phyloP scores from a whole-genome alignment of 1,140 invertebrate species.

The Megalopta genalis region DNA sequence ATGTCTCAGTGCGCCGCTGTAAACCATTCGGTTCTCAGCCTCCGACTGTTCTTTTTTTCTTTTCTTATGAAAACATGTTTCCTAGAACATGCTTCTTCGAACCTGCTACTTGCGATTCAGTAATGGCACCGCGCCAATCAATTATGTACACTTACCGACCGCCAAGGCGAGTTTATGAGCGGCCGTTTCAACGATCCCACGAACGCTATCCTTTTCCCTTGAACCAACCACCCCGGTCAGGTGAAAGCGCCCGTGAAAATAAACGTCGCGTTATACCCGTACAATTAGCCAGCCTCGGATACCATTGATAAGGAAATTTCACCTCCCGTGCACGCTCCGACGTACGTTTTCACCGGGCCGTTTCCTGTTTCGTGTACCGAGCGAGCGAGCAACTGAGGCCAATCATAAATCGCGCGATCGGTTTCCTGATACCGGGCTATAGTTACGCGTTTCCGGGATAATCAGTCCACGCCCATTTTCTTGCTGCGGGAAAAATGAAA shows the following conservation, averaged over 20 bases:
- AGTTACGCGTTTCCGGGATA: slow-evolving; percentile 28
- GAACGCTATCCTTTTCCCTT: neutral
- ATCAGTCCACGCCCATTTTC: slow-evolving; percentile 19
- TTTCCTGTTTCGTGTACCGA: slow-evolving; percentile 2
- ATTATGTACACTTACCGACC: too few relatives aligned
- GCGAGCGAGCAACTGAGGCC: neutral
- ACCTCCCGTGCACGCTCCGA: slow-evolving; percentile 3
- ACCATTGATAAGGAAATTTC: slow-evolving; percentile 31
- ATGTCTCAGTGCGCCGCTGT: too few relatives aligned
- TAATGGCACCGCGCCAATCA: too few relatives aligned
- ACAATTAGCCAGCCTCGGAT: neutral
- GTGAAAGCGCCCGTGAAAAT: slow-evolving; percentile 14
- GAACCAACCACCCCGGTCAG: neutral
- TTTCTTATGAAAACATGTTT: too few relatives aligned
- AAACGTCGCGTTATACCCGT: neutral
- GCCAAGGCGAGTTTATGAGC: too few relatives aligned
- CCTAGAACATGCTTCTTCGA: too few relatives aligned
- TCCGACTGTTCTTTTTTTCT: too few relatives aligned
- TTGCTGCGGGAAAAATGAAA: slow-evolving; percentile 2
- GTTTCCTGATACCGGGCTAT: slow-evolving; percentile 6
- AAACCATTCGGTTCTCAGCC: too few relatives aligned
- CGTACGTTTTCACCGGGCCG: neutral
- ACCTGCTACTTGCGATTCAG: too few relatives aligned
- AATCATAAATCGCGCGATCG: slow-evolving; percentile 24
- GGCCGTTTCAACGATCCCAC: neutral